Percentiles rank a stretch among this genome's conserved stretches.
Conservation (phyloP, 2,797 vertebrate species). For the Antennarius maculatus region DNA sequence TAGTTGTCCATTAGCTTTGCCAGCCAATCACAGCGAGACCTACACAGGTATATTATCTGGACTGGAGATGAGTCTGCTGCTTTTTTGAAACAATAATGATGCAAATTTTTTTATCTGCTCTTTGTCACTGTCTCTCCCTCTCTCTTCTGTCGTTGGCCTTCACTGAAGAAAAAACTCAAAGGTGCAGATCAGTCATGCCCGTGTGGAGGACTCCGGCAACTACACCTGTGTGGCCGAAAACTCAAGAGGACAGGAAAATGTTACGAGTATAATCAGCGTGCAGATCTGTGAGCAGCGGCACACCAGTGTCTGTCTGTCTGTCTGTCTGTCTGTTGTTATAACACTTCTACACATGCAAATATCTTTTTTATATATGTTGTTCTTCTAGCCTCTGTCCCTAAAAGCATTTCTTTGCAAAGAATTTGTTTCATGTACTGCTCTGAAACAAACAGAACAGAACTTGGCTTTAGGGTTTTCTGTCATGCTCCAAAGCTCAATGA, state of each 20-base stretch:
- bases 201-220: conserved; percentile 93
- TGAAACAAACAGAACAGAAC: too few species aligned
- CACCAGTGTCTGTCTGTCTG: conserved; percentile 15
- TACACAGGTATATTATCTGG: neutral
- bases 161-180: conserved; percentile 92
- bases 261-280: conserved; percentile 90
- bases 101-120: conserved; percentile 30
- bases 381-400: too few species aligned
- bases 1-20: conserved; percentile 2
- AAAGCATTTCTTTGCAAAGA: too few species aligned
- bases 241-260: conserved; percentile 90
- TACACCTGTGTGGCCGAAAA: conserved; percentile 97
- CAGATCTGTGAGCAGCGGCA: conserved; percentile 88
- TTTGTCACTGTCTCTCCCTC: conserved; percentile 24
- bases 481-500: neutral
- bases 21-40: neutral
- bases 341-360: conserved; percentile 5
- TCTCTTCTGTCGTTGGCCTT: conserved; percentile 10
- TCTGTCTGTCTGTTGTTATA: conserved; percentile 13
- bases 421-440: too few species aligned
- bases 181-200: conserved; percentile 94
- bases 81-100: conserved; percentile 15
- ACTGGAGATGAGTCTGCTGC: conserved; percentile 11
- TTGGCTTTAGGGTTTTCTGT: neutral
- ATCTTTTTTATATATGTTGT: neutral